Base-by-base conservation (phyloP, 2,888 invertebrate genomes). In the Anoncus sp. region DNA sequence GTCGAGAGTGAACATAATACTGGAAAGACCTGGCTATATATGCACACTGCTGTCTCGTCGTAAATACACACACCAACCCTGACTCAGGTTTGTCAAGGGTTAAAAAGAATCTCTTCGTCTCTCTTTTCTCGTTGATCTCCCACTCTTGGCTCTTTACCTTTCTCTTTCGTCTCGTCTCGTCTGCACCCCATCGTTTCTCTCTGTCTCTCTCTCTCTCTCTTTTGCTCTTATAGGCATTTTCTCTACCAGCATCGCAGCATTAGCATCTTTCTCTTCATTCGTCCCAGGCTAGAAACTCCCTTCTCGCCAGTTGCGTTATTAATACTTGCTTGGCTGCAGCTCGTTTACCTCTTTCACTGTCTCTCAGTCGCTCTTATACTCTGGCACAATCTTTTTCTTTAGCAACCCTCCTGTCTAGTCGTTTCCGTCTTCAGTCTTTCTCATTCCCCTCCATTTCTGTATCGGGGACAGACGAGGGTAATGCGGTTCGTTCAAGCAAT, bases 21-120 rank as follows among this genome's bases (percentile, higher is more conserved):
- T 72, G 63, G 62, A 63, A 71, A 76, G 70, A 71, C 65, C 66
- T 66, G 63, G 12, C 47, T n/a, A n/a, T n/a, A n/a, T n/a, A 20
- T 43, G 12, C 55, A 5, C 14, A 38, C 57, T 12, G 24, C 45
- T 45, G 22, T 45, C 27, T 40, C 57, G 45, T 31, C 72, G 51
- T 66, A n/a, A n/a, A 51, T 18, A 24, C 31, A 53, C 70, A 18
- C 60, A 31, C 35, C 10, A 20, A 20, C 73, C 66, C 66, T 60
- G n/a, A 57, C 38, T 55, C 75, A 63, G 60, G 79, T 82, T 85
- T 81, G 82, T 83, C 82, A 78, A 82, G 85, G 85, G 85, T 85
- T 85, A 84, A 85, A 85, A 85, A 77, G 69, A 77, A 73, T 53
- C 24, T 49, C 63, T 31, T 53, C 63, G 43, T 73, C 67, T 57